phyloP scores from a whole-genome alignment of 23 tunicate species.

The Clavelina lepadiformis region DNA sequence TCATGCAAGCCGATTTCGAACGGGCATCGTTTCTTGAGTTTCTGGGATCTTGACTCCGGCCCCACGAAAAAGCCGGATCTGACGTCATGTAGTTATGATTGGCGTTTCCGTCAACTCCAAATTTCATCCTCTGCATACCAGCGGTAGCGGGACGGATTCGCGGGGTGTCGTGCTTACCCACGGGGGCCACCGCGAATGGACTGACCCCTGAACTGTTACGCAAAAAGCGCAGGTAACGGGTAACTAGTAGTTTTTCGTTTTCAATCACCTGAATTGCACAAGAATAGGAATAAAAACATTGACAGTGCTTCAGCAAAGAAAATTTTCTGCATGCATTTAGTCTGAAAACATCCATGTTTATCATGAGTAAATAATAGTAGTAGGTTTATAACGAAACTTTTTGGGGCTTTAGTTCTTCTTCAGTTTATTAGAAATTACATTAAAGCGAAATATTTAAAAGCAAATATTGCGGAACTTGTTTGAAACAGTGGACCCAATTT shows the following conservation, averaged over 20 bases:
- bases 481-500: too few relatives aligned
- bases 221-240: constrained; percentile 17
- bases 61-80: constrained; percentile 20
- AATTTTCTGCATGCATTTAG: too few relatives aligned
- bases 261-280: constrained; percentile 31
- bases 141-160: constrained; percentile 35
- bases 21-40: constrained; percentile 7
- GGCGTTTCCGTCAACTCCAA: constrained; percentile 39
- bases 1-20: constrained; percentile 46
- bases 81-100: constrained; percentile 31
- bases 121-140: constrained; percentile 4
- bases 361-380: too few relatives aligned
- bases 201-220: constrained; percentile 14
- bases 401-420: too few relatives aligned
- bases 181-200: constrained; percentile 14
- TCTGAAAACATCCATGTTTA: too few relatives aligned
- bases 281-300: too few relatives aligned
- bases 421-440: too few relatives aligned
- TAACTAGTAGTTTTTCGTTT: constrained; percentile 25
- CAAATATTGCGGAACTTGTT: too few relatives aligned
- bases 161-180: constrained; percentile 5
- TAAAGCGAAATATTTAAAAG: too few relatives aligned
- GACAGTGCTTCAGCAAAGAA: too few relatives aligned
- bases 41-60: neutral
- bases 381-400: too few relatives aligned